phyloP scores from a whole-genome alignment of 2,113 vertebrate genomes.

The Trogon melanurus region DNA sequence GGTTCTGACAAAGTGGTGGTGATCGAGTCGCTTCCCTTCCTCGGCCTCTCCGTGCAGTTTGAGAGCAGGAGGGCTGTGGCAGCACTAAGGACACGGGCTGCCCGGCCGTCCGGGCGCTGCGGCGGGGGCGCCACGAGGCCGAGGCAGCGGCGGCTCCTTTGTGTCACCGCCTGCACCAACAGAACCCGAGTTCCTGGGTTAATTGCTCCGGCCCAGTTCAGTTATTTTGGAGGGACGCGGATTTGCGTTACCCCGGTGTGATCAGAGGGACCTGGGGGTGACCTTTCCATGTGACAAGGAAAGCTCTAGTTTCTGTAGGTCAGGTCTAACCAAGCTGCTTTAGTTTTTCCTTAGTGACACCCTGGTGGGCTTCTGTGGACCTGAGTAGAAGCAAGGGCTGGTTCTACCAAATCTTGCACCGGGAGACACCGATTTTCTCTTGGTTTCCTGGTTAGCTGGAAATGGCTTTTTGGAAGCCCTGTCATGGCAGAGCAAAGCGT shows the following conservation, averaged over 20 bases:
- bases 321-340: not conserved
- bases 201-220: not conserved
- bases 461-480: not conserved
- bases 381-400: not conserved
- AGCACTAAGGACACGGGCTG: not conserved
- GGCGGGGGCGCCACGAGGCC: not conserved
- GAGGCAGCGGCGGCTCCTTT: too few species aligned
- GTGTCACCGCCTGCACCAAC: not conserved
- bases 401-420: not conserved
- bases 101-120: accelerated
- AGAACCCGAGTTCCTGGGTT: too few species aligned
- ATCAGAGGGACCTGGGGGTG: not conserved
- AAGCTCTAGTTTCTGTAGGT: not conserved
- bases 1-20: not conserved
- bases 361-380: not conserved
- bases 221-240: not conserved
- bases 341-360: not conserved
- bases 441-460: not conserved
- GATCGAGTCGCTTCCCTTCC: too few species aligned
- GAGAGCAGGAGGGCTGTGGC: not conserved
- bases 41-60: not conserved
- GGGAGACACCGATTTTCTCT: not conserved
- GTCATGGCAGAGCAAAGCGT: not conserved
- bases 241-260: not conserved
- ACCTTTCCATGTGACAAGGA: not conserved